phyloP scores from a whole-genome alignment of 2,888 invertebrate species.

The Pecten maximus region DNA sequence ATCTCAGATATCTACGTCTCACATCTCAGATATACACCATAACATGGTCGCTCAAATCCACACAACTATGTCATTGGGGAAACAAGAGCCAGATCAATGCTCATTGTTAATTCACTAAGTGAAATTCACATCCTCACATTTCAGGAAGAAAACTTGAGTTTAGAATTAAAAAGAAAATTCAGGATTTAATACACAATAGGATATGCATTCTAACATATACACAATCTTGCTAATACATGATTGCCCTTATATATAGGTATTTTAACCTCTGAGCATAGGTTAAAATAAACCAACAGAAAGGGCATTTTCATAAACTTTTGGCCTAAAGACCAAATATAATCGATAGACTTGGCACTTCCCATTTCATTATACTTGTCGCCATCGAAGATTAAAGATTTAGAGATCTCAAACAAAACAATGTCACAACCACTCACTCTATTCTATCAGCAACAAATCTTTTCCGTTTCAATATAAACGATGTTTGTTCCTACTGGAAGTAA shows the following conservation, averaged over 20 bases:
- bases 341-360: not conserved
- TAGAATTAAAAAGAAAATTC: not conserved
- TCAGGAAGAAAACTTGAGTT: not conserved
- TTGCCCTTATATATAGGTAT: not conserved
- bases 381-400: not conserved
- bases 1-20: not conserved
- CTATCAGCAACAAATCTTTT: not conserved
- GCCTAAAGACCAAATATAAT: not conserved
- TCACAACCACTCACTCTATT: not conserved
- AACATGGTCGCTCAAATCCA: not conserved
- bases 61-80: not conserved
- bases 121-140: constrained; percentile 4
- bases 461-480: not conserved
- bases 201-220: not conserved
- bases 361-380: not conserved
- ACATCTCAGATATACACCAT: not conserved
- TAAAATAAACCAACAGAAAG: not conserved
- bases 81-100: not conserved
- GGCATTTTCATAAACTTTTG: not conserved
- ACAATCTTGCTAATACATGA: not conserved
- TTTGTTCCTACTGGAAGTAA: not conserved
- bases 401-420: not conserved
- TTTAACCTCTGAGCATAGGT: not conserved
- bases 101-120: not conserved
- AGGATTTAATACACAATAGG: not conserved